Evolutionary conservation across 2,113 vertebrate genomes (phyloP), one percentile per base, ranked within the genome.

Genomic region (Menidia beryllina): DNA sequence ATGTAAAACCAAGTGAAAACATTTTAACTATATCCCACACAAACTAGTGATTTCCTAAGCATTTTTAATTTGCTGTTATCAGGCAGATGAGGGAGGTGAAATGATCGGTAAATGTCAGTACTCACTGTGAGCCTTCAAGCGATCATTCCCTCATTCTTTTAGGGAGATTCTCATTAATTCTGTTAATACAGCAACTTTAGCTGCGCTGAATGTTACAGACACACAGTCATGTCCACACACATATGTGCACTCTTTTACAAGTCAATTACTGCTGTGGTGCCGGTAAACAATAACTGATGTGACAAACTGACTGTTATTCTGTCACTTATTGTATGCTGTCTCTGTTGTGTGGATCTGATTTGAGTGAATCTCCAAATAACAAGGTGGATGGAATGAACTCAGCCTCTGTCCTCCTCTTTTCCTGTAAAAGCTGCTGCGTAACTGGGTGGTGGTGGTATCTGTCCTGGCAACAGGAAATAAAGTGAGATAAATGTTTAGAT

Each of bases 271-370:
- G 59, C 30, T 21, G 27, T 43, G 43, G 17, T 47, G 34, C 45
- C 73, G 47, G 10, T 39, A n/a, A 54, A 69, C 21, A 63, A 70
- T 17, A 73, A 57, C 20, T 6, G 5, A 39, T 79, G 59, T 63
- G 69, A 76, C 72, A 77, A 58, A 64, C 24, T 27, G 74, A 86
- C 84, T 85, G 82, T 88, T 88, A 87, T 73, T 63, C 14, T 12
- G 43, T 20, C 68, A 62, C 49, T 47, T 69, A 24, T 58, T 77
- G 23, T 75, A 53, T 17, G 63, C 54, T 76, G 24, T 45, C 17
- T 81, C 56, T 34, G 39, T 54, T 82, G 30, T 70, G 54, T 56
- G 60, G 36, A 64, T 60, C 48, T 47, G 27, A 54, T 47, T 54
- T 3, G 14, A 69, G 15, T 48, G 54, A n/a, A 69, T 41, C n/a